Evolutionary conservation across 2,113 vertebrate species (phyloP).

Genomic region (Nymphicus hollandicus): DNA sequence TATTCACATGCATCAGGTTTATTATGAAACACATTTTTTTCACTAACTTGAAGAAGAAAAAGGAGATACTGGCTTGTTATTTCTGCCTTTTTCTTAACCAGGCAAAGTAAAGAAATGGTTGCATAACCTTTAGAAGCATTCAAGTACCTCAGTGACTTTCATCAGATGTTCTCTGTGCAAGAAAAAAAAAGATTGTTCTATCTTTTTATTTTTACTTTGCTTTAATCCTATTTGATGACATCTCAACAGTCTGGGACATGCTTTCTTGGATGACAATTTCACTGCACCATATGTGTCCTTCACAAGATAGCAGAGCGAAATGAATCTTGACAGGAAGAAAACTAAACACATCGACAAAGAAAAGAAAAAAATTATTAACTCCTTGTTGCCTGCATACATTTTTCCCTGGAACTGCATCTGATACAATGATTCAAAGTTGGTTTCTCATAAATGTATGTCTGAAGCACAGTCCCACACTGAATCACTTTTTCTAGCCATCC

Average conservation of each 20-base stretch:
- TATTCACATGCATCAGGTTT: constrained; percentile 75
- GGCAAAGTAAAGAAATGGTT: constrained; percentile 79
- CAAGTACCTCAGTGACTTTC: constrained; percentile 83
- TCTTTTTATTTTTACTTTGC: constrained; percentile 94
- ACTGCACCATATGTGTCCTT: constrained; percentile 95
- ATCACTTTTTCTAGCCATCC: constrained; percentile 7
- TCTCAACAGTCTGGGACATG: constrained; percentile 99
- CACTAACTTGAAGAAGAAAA: constrained; percentile 71
- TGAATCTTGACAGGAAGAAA: constrained; percentile 91
- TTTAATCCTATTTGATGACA: constrained; percentile 99
- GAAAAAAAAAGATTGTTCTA: constrained; percentile 82
- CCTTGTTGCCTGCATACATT: constrained; percentile 80
- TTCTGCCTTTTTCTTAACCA: constrained; percentile 77
- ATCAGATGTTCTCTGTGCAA: constrained; percentile 88
- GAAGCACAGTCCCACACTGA: too few relatives aligned
- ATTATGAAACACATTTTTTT: constrained; percentile 69
- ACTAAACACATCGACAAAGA: constrained; percentile 86
- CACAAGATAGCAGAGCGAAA: constrained; percentile 90
- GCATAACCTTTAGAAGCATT: constrained; percentile 82
- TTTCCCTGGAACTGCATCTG: constrained; percentile 36
- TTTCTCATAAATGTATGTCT: constrained; percentile 13
- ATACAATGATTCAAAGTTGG: constrained; percentile 19
- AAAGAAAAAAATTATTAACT: constrained; percentile 82
- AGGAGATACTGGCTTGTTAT: constrained; percentile 66
- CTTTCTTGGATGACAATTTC: constrained; percentile 98